Conservation (phyloP, 92 coral and sea anemone species). For the Bergia puertoricense region DNA sequence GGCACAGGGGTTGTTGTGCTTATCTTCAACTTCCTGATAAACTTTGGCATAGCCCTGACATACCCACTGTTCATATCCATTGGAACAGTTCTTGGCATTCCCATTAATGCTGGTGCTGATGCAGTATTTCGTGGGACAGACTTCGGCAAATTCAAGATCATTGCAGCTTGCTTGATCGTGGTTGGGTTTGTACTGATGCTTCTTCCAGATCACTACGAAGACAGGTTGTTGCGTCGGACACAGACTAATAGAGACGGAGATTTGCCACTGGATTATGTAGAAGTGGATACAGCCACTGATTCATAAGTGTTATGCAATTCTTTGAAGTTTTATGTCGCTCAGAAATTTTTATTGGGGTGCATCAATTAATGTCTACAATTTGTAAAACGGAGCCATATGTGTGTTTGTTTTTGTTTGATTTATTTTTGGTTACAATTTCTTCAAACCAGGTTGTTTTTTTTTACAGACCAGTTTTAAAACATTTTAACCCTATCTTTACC, state of each 20-base stretch:
- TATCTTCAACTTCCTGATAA: slow-evolving; percentile 75
- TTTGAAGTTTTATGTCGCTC: not conserved
- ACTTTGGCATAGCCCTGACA: slow-evolving; percentile 90
- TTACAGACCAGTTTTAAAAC: no score
- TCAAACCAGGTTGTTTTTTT: no score
- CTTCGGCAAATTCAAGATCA: slow-evolving; percentile 65
- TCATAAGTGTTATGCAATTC: not conserved
- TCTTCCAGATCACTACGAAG: slow-evolving; percentile 50
- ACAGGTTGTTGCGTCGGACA: slow-evolving; percentile 29
- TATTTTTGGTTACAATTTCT: no score
- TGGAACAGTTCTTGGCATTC: slow-evolving; percentile 91
- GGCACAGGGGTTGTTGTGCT: slow-evolving; percentile 67
- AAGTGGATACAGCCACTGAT: not conserved
- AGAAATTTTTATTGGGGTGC: no score
- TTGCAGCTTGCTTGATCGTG: slow-evolving; percentile 74
- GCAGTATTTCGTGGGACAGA: slow-evolving; percentile 65
- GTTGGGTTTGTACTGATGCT: slow-evolving; percentile 72
- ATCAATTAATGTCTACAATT: no score
- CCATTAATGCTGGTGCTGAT: slow-evolving; percentile 83
- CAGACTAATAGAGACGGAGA: not conserved
- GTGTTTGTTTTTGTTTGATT: no score
- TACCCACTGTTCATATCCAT: slow-evolving; percentile 88
- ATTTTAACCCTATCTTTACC: no score
- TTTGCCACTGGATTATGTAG: slow-evolving; percentile 6
- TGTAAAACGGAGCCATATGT: no score